Evolutionary conservation across 2,797 vertebrate genomes (phyloP).

Genomic region (Chiroxiphia lanceolata): DNA sequence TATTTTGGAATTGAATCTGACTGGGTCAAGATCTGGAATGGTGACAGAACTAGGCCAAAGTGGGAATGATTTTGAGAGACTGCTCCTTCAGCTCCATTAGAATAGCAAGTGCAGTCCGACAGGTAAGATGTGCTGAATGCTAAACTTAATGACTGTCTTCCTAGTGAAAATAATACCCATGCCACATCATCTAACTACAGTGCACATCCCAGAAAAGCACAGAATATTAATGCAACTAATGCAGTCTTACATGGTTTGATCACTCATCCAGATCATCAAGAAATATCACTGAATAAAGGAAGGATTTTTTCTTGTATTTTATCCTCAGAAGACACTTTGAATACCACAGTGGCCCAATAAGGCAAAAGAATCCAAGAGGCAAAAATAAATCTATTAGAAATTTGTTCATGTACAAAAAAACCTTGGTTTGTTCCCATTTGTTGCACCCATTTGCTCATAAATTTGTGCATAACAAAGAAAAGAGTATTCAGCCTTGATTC

Average conservation of each 20-base stretch:
- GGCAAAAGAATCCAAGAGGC: not conserved
- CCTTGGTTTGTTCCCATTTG: not conserved
- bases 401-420: not conserved
- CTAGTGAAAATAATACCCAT: not conserved
- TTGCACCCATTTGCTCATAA: not conserved
- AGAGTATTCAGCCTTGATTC: not conserved
- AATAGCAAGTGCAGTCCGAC: not conserved
- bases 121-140: not conserved
- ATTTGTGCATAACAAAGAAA: not conserved
- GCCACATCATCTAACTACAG: not conserved
- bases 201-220: not conserved
- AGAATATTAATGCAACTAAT: not conserved
- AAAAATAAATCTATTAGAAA: not conserved
- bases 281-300: not conserved
- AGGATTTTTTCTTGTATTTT: not conserved
- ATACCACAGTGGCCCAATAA: not conserved
- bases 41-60: not conserved
- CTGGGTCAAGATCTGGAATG: not conserved
- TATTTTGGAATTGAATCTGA: not conserved
- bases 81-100: not conserved
- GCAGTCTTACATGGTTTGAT: not conserved
- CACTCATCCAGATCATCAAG: not conserved
- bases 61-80: not conserved
- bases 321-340: not conserved
- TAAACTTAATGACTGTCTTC: not conserved